Base-by-base conservation (phyloP, 2,113 vertebrate species). In the Rhineura floridana region DNA sequence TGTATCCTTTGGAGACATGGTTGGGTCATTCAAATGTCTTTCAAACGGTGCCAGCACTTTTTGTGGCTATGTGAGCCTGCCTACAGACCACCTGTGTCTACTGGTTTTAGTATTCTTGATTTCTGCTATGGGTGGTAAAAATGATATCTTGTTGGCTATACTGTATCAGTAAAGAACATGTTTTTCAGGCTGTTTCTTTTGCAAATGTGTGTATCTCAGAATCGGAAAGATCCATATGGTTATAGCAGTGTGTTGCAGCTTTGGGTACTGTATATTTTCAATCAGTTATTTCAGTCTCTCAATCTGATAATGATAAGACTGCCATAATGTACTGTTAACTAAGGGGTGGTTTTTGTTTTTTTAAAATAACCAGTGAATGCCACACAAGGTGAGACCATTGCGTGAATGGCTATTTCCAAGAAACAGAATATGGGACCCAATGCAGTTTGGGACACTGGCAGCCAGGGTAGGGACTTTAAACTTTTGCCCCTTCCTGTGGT, bases 211-310 rank as follows among this genome's bases (percentile, higher is more conserved):
- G 15, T 10, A 69, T 83, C n/a, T 52, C 55, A 39, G n/a, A 39
- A 39, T 33, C 52, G 39, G 28, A 33, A 59, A 19, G 55, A 13
- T 19, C 39, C 1, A 1, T 1, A 0, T 62, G 7, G 69, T 69
- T 30, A 85, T 46, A 81, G 13, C 30, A 3, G 2, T 33, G 44
- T 17, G 52, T 79, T 1, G 0, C 4, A 0, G n/a, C 69, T 42
- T 67, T 59, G 63, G 21, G 23, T 28, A 39, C 3, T 8, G 11
- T 36, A 12, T 39, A 59, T 55, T 81, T 78, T 12, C 19, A 3
- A 59, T n/a, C 33, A 6, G 55, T 12, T 42, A 63, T 81, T 46
- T 83, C 28, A 69, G 12, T n/a, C 42, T 83, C 67, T 28, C 25
- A 13, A 13, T 15, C 62, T 46, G 81, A n/a, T n/a, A 25, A 5